Percentiles rank a stretch among this genome's conserved stretches.
These are phyloP conservation scores for Tachuris rubrigastra DNA, from an alignment of 2,113 vertebrate genomes.

Conservation along the genomic window DNA sequence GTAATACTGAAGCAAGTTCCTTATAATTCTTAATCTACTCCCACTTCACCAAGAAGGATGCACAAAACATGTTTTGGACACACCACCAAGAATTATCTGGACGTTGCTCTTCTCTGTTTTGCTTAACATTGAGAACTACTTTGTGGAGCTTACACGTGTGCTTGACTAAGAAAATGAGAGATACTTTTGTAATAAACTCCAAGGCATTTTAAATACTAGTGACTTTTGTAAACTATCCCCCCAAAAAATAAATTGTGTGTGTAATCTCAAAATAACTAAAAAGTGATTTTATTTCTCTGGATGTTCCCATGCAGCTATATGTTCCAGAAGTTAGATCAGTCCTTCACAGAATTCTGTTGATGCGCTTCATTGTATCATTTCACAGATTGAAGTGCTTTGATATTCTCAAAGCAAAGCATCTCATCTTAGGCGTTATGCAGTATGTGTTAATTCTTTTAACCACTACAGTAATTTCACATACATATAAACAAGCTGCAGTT, in stretches of 20 bases:
- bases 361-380: not conserved
- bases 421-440: not conserved
- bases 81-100: not conserved
- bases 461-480: not conserved
- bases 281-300: not conserved
- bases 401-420: not conserved
- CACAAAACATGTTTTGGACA: not conserved
- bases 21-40: not conserved
- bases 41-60: not conserved
- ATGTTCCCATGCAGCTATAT: not conserved
- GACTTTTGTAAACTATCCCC: too few species aligned
- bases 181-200: not conserved
- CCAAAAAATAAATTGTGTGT: not conserved
- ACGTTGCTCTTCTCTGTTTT: not conserved
- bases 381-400: not conserved
- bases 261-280: not conserved
- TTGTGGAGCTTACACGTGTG: not conserved
- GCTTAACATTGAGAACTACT: not conserved
- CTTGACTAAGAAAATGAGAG: not conserved
- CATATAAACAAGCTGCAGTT: not conserved
- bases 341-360: not conserved
- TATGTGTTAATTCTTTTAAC: not conserved
- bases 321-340: not conserved
- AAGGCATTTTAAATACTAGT: too few species aligned
- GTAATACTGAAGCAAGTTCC: not conserved